Percentiles rank a stretch among this genome's conserved stretches.
These are phyloP conservation scores for Trinorchestia longiramus DNA, from an alignment of 1,140 invertebrate genomes.

Conservation along the genomic window DNA sequence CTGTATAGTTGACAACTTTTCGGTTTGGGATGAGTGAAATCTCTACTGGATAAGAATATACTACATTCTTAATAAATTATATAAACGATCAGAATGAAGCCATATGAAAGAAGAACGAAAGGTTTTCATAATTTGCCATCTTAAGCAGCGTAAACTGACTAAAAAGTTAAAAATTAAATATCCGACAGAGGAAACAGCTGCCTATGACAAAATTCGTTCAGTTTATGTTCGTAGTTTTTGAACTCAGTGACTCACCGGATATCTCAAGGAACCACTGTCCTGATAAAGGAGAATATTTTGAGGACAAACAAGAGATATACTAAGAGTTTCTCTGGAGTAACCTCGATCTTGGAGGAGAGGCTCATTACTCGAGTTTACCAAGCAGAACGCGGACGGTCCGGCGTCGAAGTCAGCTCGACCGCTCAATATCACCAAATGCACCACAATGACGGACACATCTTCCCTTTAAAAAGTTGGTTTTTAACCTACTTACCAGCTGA, in stretches of 20 bases:
- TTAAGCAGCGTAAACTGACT: not conserved
- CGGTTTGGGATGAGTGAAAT: not conserved
- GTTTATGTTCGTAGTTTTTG: not conserved
- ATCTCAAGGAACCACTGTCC: not conserved
- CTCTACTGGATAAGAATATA: not conserved
- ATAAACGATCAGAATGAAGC: not conserved
- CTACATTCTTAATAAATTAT: not conserved
- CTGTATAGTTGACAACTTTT: not conserved
- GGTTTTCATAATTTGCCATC: not conserved
- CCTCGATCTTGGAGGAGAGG: not conserved
- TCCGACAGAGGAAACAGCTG: not conserved
- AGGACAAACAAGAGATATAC: conserved; percentile 13
- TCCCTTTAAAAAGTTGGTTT: not conserved
- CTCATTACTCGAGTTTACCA: not conserved
- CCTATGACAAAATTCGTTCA: not conserved
- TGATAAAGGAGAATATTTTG: not conserved
- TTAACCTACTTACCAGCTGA: not conserved
- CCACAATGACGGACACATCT: not conserved
- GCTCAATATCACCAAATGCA: not conserved
- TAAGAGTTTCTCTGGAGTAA: not conserved
- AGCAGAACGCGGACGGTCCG: conserved; percentile 16
- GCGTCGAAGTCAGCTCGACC: not conserved
- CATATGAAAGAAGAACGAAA: not conserved
- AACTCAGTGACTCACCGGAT: not conserved
- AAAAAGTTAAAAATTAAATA: not conserved